A percentile compares a stretch with the other conserved stretches of the same genome.
Conservation (phyloP, 2,888 invertebrate species). For the Oscheius sp. region DNA sequence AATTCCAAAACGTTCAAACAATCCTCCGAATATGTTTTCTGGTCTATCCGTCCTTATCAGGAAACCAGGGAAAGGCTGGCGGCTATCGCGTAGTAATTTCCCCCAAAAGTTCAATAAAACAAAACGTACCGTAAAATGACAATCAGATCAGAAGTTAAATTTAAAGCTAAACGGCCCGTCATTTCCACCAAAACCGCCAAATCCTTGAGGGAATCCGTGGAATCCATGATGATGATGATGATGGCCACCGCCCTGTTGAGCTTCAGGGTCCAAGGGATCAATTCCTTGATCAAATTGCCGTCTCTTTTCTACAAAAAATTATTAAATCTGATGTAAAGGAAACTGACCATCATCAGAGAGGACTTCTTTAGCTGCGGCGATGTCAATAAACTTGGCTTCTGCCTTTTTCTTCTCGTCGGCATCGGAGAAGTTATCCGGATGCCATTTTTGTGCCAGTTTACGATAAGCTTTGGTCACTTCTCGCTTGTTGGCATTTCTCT, state of each 20-base stretch:
- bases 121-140: background rate
- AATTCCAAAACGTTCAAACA: no score
- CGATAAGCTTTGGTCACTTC: conserved; percentile 96
- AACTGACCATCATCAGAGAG: conserved; percentile 79
- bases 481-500: conserved; percentile 86
- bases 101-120: background rate
- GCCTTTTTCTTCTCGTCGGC: conserved; percentile 83
- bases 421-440: conserved; percentile 91
- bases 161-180: conserved; percentile 67
- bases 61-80: background rate
- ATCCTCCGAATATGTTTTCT: no score
- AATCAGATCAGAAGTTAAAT: conserved; percentile 63
- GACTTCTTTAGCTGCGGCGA: conserved; percentile 98
- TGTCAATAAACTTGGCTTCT: conserved; percentile 96
- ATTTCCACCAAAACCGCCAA: conserved; percentile 66
- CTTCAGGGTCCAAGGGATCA: conserved; percentile 96
- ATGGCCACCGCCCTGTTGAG: conserved; percentile 74
- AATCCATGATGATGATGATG: conserved; percentile 39
- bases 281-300: conserved; percentile 92
- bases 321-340: background rate
- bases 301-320: conserved; percentile 84
- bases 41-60: background rate
- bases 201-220: conserved; percentile 65
- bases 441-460: conserved; percentile 97
- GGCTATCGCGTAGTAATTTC: no score